Base-by-base conservation (phyloP, 1,140 invertebrate genomes). In the Cotesia chilonis region DNA sequence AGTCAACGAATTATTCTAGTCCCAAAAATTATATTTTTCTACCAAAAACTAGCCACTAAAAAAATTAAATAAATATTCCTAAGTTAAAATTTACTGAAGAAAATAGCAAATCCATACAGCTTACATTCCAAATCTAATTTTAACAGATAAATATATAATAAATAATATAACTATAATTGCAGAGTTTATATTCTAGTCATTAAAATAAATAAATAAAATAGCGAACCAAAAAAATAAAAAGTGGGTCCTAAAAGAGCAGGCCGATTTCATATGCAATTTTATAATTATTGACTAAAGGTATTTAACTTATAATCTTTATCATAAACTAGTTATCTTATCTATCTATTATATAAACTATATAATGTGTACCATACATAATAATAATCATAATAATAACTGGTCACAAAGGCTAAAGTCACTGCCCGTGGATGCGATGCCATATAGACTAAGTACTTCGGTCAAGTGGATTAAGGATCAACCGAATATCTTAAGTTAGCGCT, bases 361-460 rank as follows among this genome's bases (percentile, higher is more conserved):
- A 28, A 28, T 28, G 3, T 28, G 28, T 28, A 28, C 28, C 28
- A 28, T 28, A 28, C 28, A 28, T 28, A 28, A 28, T 28, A 36
- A 28, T 61, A 28, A 61, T 61, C 10, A 37, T 12, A 12, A 10
- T 47, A 10, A 47, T 6, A 47, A 47, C 28, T 28, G 28, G 28
- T 47, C 35, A 71, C 52, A 37, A 65, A 71, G 64, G 70, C 70
- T 72, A 67, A 72, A 67, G 51, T 67, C 70, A 72, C 70, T 72
- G 70, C 70, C 70, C 70, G 70, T 72, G 70, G 70, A 72, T 72
- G 10, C 35, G 70, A 72, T 72, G 70, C 70, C 70, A 72, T 72
- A 71, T 57, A 67, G 20, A 66, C 7, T 57, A 59, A 35, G 28
- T 63, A 4, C 14, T 36, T 63, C 35, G 28, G 35, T 47, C 6